phyloP scores from a whole-genome alignment of 1,140 invertebrate species.

The Drosophila punjabiensis region DNA sequence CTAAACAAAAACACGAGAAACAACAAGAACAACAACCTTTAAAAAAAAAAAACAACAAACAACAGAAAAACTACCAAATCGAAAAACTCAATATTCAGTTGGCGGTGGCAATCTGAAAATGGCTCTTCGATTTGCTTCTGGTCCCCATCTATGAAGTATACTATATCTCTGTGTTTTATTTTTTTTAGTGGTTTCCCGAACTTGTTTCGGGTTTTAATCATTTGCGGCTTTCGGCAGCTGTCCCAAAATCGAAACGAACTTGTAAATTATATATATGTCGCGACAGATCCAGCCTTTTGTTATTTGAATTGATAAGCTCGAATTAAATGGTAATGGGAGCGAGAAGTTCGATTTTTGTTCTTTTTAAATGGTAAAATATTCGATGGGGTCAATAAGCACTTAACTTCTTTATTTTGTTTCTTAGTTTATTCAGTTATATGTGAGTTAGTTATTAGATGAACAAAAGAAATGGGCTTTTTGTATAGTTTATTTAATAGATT shows the following conservation, averaged over 20 bases:
- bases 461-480: background rate
- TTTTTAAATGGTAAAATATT: slow-evolving; percentile 9
- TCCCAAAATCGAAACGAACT: slow-evolving; percentile 54
- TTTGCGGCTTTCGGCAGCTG: slow-evolving; percentile 64
- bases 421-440: background rate
- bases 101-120: slow-evolving; percentile 65
- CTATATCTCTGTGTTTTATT: slow-evolving; percentile 11
- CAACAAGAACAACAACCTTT: background rate
- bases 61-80: slow-evolving; percentile 7
- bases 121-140: slow-evolving; percentile 68
- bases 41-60: slow-evolving; percentile 12
- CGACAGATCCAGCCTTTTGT: slow-evolving; percentile 44
- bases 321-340: slow-evolving; percentile 65
- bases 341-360: background rate
- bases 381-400: slow-evolving; percentile 14
- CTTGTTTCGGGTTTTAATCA: slow-evolving; percentile 62
- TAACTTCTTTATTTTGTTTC: slow-evolving; percentile 11
- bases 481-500: background rate
- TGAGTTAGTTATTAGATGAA: background rate
- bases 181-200: slow-evolving; percentile 36
- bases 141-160: slow-evolving; percentile 24
- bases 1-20: slow-evolving; percentile 30
- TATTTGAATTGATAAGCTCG: slow-evolving; percentile 42
- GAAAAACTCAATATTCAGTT: slow-evolving; percentile 35
- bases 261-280: slow-evolving; percentile 60